These are phyloP conservation scores for Hirtodrosophila duncani DNA, from an alignment of 2,888 invertebrate genomes.

Conservation along the genomic window DNA sequence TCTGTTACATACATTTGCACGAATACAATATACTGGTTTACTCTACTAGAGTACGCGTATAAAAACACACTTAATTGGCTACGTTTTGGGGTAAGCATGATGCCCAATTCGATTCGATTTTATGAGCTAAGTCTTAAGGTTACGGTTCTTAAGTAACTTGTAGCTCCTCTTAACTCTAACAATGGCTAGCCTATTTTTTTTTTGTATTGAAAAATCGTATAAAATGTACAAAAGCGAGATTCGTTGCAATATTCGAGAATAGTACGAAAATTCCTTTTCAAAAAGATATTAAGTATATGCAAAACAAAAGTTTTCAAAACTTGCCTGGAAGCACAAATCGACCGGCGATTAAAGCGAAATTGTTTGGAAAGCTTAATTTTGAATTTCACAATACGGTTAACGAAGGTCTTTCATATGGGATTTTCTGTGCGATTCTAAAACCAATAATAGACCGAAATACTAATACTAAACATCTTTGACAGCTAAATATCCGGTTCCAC, in stretches of 20 bases:
- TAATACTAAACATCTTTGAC: too few species aligned
- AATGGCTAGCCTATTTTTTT: slow-evolving; percentile 43
- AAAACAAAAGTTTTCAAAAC: too few species aligned
- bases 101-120: too few species aligned
- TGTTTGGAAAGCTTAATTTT: slow-evolving; percentile 13
- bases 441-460: slow-evolving; percentile 5
- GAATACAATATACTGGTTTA: too few species aligned
- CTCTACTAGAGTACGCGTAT: too few species aligned
- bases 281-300: slow-evolving; percentile 40
- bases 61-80: too few species aligned
- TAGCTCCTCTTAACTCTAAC: slow-evolving; percentile 10
- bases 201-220: slow-evolving; percentile 47
- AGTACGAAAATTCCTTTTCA: slow-evolving; percentile 35
- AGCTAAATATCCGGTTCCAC: slow-evolving; percentile 83
- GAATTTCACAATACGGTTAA: slow-evolving; percentile 39
- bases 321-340: slow-evolving; percentile 55
- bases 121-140: slow-evolving; percentile 20
- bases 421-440: slow-evolving; percentile 26
- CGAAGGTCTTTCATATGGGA: slow-evolving; percentile 9
- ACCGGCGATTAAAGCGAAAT: slow-evolving; percentile 46
- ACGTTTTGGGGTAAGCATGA: too few species aligned
- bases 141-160: slow-evolving; percentile 41
- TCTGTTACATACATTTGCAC: too few species aligned
- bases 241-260: slow-evolving; percentile 44
- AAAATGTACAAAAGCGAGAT: slow-evolving; percentile 43